Conservation (phyloP, 2,888 invertebrate genomes). For the Agrochola litura region DNA sequence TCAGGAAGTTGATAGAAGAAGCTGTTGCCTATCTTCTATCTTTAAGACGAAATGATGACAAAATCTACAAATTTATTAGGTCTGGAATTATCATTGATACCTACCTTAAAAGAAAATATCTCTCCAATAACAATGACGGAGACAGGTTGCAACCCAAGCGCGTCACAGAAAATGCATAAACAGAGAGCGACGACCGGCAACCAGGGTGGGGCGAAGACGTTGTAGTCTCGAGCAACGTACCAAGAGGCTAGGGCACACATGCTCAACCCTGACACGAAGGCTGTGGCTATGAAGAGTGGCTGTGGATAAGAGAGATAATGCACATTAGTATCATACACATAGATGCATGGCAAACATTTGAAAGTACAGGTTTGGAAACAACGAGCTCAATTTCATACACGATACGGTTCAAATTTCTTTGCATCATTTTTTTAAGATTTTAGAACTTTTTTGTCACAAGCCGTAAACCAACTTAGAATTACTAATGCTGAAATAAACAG, state of each 20-base stretch:
- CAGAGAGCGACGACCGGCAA: conserved; percentile 88
- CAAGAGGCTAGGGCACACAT: conserved; percentile 84
- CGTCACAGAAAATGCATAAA: conserved; percentile 87
- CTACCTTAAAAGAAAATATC: conserved; percentile 88
- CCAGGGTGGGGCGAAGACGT: conserved; percentile 81
- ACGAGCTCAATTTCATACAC: too few relatives aligned
- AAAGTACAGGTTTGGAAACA: too few relatives aligned
- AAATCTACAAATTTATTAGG: too few relatives aligned
- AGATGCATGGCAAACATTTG: neutral
- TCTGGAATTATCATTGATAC: neutral
- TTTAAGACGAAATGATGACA: neutral
- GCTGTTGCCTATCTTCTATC: neutral
- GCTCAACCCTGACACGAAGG: conserved; percentile 82
- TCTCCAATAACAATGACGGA: conserved; percentile 88
- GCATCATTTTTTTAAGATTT: too few relatives aligned
- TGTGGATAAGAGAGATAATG: conserved; percentile 57
- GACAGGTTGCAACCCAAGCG: conserved; percentile 88
- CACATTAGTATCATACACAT: neutral
- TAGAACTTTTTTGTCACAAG: too few relatives aligned
- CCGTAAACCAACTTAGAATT: too few relatives aligned
- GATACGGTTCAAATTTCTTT: too few relatives aligned
- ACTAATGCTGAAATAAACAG: too few relatives aligned
- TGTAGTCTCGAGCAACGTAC: conserved; percentile 78
- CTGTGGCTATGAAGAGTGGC: conserved; percentile 79
- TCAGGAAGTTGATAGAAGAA: neutral